phyloP scores from a whole-genome alignment of 2,888 invertebrate genomes.

The Meganola albula region DNA sequence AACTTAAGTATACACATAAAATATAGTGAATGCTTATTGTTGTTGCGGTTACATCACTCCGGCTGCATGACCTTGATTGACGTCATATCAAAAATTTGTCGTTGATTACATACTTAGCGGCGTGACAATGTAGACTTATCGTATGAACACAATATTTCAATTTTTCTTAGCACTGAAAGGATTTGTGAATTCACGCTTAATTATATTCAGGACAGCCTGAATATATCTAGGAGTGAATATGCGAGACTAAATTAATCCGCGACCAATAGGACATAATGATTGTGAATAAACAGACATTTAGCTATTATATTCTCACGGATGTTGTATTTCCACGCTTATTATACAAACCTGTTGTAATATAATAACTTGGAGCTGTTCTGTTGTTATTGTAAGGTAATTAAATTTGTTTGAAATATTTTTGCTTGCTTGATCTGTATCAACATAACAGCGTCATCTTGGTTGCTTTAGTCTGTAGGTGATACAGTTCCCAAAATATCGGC shows the following conservation, averaged over 20 bases:
- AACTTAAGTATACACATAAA: too few relatives aligned
- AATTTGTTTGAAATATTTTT: conserved; percentile 9
- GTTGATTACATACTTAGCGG: too few relatives aligned
- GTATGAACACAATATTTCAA: conserved; percentile 3
- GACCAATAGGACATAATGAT: conserved; percentile 26
- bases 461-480: too few relatives aligned
- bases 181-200: too few relatives aligned
- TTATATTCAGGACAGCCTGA: too few relatives aligned
- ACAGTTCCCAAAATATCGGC: conserved; percentile 36
- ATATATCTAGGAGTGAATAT: conserved; percentile 21
- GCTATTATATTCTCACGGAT: conserved; percentile 13
- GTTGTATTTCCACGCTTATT: conserved; percentile 13
- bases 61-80: conserved; percentile 48
- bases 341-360: too few relatives aligned
- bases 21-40: conserved; percentile 46
- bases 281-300: conserved; percentile 30
- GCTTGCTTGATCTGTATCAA: conserved; percentile 9
- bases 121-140: conserved; percentile 13
- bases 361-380: too few relatives aligned
- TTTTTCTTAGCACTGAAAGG: conserved; percentile 6
- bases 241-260: conserved; percentile 22
- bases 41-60: conserved; percentile 56
- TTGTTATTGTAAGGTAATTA: too few relatives aligned
- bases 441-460: conserved; percentile 36
- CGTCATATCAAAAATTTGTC: conserved; percentile 48